Evolutionary conservation across 2,113 vertebrate genomes (phyloP), one percentile per base, ranked within the genome.

Genomic region (Lepus timidus): DNA sequence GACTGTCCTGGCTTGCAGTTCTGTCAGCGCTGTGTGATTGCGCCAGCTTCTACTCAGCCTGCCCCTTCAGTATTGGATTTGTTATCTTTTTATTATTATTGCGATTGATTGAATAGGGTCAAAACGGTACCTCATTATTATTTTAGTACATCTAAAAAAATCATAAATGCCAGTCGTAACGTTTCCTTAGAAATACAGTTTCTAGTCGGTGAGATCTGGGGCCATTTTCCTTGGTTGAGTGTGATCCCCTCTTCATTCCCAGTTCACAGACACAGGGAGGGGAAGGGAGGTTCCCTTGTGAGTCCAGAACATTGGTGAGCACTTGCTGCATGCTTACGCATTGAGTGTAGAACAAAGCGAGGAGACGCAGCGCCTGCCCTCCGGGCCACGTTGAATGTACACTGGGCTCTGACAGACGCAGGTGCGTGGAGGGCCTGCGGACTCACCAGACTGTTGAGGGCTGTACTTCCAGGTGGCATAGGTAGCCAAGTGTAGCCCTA

Each of bases 151-250:
- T 58, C 75, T 52, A 0, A 16, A n/a, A 52, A 75, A 89, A 92
- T 31, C 51, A 10, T 39, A 90, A 83, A 61, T 52, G 61, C 64
- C 17, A 17, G 7, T 93, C 58, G 49, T 81, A 61, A 29, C 88
- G 9, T 91, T 89, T 81, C 79, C 61, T 74, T 82, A 85, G 75
- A 92, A 93, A 92, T 27, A 16, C 25, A 58, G 51, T 88, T 79
- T 83, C 31, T 13, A 33, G 27, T 87, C 22, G 94, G 8, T 90
- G 64, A 49, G 62, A 33, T 85, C 75, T 80, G 87, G 44, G 82
- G 36, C 74, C 3, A 52, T 88, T 92, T 86, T 88, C 62, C 11
- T 65, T 82, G n/a, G 44, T 62, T 29, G 44, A 85, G 10, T 52
- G 31, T n/a, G 9, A 33, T 89, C 51, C 33, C 79, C 68, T 93